Base-by-base conservation (phyloP, 2,113 vertebrate species). In the Tautogolabrus adspersus region DNA sequence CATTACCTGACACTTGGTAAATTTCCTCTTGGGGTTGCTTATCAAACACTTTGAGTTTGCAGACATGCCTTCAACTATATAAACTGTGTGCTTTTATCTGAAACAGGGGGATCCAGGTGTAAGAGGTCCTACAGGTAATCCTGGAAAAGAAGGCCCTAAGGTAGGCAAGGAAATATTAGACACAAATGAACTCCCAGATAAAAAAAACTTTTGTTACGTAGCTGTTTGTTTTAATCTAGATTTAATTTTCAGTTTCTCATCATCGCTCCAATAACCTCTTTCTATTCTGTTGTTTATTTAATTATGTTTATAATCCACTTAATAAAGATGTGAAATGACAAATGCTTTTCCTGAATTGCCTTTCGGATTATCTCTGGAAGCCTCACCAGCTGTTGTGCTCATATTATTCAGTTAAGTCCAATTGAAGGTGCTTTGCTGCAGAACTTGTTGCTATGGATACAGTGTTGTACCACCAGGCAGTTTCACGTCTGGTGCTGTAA, bases 61-160 rank as follows among this genome's bases (percentile, higher is more conserved):
- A 40, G 1, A 10, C 38, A 40, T 6, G 18, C 8, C 3, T n/a
- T 19, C 7, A 8, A 8, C 16, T 6, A 3, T 49, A 18, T 49
- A 15, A 9, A 8, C 19, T 52, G 49, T 52, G 49, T 21, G 19
- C 18, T n/a, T n/a, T n/a, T 10, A 46, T n/a, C 19, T 9, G n/a
- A 15, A 64, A 63, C 79, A 98, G 97, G 97, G 96, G 13, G 96
- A 98, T 87, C 92, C 92, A 58, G 97, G 97, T 30, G 92, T 93
- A 16, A 94, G 96, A 88, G 98, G 98, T 68, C 96, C 97, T 52
- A 93, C 95, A 77, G 98, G 97, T 81, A 94, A 96, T 73, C 97
- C 97, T 57, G 98, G 98, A 8, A 97, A 96, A 93, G 98, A 99
- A 84, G 98, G 98, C 40, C 96, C 96, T 71, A 99, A 99, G 94